These are phyloP conservation scores for Polymixis lichenea DNA, from an alignment of 2,888 invertebrate species.

Conservation along the genomic window DNA sequence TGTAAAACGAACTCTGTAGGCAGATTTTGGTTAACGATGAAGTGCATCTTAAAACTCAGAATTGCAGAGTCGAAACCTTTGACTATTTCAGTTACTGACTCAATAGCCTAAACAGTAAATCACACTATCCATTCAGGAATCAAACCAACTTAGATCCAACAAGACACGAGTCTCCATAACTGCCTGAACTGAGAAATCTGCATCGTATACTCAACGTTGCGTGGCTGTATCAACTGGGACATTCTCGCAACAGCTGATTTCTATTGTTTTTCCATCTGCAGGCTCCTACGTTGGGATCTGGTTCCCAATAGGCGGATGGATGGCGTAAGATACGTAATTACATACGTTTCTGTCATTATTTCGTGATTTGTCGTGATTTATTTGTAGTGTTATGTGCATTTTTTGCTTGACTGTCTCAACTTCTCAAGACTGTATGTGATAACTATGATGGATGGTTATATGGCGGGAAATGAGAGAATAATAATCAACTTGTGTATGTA, in stretches of 20 bases:
- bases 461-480: background rate
- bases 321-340: slow-evolving; percentile 43
- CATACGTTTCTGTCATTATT: slow-evolving; percentile 27
- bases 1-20: background rate
- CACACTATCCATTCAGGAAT: background rate
- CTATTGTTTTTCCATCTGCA: slow-evolving; percentile 63
- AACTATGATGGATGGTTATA: background rate
- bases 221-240: slow-evolving; percentile 32
- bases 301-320: slow-evolving; percentile 53
- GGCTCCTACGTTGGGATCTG: slow-evolving; percentile 43
- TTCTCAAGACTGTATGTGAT: background rate
- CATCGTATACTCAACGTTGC: slow-evolving; percentile 30
- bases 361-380: slow-evolving; percentile 34
- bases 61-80: background rate
- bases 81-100: background rate
- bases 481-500: background rate
- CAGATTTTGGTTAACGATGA: background rate
- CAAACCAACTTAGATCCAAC: slow-evolving; percentile 12
- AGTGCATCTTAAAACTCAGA: background rate
- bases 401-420: slow-evolving; percentile 12
- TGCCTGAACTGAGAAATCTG: slow-evolving; percentile 59
- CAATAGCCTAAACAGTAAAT: background rate
- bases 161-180: slow-evolving; percentile 25
- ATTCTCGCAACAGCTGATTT: slow-evolving; percentile 56
- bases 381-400: slow-evolving; percentile 6